Percentiles rank a stretch among this genome's conserved stretches.
These are phyloP conservation scores for Scaptomyza polygonia DNA, from an alignment of 2,888 invertebrate species.

Conservation along the genomic window DNA sequence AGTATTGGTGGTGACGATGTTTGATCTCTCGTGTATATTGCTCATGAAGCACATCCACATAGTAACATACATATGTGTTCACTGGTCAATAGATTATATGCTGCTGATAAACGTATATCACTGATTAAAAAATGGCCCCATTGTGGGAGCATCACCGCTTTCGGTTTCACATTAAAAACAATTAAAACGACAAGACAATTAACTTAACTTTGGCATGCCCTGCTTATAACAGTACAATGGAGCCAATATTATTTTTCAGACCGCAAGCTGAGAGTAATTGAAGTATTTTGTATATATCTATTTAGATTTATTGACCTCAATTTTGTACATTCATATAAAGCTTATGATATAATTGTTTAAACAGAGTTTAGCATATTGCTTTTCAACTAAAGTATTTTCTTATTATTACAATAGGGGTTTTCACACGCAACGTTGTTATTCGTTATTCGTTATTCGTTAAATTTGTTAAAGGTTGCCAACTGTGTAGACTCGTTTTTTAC, in stretches of 20 bases:
- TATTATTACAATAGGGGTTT: no score
- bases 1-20: constrained; percentile 3
- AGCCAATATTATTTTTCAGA: background rate
- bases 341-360: no score
- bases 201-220: constrained; percentile 66
- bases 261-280: background rate
- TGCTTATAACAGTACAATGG: constrained; percentile 41
- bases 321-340: no score
- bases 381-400: no score
- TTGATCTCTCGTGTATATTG: constrained; percentile 3
- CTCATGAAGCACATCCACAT: constrained; percentile 37
- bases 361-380: no score
- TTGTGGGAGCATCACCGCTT: constrained; percentile 48
- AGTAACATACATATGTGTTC: background rate
- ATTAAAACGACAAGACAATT: constrained; percentile 70
- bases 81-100: constrained; percentile 11
- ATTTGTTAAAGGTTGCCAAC: no score
- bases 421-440: no score
- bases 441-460: no score
- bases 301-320: no score
- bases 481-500: no score
- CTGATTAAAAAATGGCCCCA: constrained; percentile 57
- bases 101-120: constrained; percentile 67
- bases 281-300: no score
- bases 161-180: constrained; percentile 71